Percentiles rank a stretch among this genome's conserved stretches.
Evolutionary conservation across 2,888 invertebrate genomes (phyloP).

Genomic region (Cheilosia impressa): DNA sequence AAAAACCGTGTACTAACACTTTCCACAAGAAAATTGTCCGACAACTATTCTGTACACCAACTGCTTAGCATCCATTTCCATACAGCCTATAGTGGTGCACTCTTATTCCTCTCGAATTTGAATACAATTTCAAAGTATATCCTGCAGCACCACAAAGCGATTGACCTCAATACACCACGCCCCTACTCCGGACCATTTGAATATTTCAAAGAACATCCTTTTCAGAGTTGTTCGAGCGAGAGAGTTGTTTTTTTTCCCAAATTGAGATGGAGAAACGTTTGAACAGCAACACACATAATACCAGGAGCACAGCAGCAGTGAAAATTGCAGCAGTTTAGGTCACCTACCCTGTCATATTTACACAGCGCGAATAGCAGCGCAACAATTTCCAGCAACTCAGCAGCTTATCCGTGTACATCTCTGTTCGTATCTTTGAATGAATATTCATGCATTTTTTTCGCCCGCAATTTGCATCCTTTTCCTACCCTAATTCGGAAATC

Average conservation of each 20-base stretch:
- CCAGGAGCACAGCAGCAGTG: slow-evolving; percentile 66
- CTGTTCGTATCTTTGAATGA: slow-evolving; percentile 62
- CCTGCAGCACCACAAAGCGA: slow-evolving; percentile 28
- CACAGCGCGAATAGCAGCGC: slow-evolving; percentile 20
- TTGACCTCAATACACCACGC: slow-evolving; percentile 49
- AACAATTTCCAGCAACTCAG: slow-evolving; percentile 52
- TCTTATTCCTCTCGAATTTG: slow-evolving; percentile 5
- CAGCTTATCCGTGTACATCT: slow-evolving; percentile 74
- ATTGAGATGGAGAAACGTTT: slow-evolving; percentile 53
- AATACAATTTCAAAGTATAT: slow-evolving; percentile 16
- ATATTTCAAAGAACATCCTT: slow-evolving; percentile 43
- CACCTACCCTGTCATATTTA: slow-evolving; percentile 71
- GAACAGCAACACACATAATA: slow-evolving; percentile 10
- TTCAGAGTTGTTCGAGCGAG: slow-evolving; percentile 30
- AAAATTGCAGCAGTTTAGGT: slow-evolving; percentile 72
- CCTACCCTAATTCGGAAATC: slow-evolving; percentile 7
- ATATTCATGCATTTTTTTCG: slow-evolving; percentile 71
- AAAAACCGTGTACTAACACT: no score
- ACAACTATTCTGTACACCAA: no score
- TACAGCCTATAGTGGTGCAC: not conserved
- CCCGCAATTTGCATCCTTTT: slow-evolving; percentile 63
- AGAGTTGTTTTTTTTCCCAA: slow-evolving; percentile 6
- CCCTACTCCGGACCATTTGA: slow-evolving; percentile 21
- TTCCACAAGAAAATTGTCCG: no score
- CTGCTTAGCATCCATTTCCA: no score